Percentiles rank a stretch among this genome's conserved stretches.
Evolutionary conservation across 2,888 invertebrate species (phyloP).

Genomic region (Phymatocera aterrima): DNA sequence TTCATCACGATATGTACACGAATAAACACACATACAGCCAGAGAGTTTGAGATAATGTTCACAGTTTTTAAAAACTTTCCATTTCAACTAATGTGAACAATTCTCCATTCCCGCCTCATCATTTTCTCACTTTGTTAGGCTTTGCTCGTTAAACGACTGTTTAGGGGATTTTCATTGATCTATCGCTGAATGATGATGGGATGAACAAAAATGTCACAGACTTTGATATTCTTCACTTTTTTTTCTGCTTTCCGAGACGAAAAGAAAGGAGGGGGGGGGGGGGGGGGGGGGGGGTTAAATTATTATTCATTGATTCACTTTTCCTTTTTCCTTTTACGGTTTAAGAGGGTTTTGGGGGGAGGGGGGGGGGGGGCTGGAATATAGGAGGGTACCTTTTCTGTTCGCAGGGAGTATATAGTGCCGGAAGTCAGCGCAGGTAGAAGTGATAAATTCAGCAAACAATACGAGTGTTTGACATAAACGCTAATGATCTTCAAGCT

Average conservation of each 20-base stretch:
- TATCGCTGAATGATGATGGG: too few species aligned
- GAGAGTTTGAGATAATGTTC: too few species aligned
- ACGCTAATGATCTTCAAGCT: slow-evolving; percentile 68
- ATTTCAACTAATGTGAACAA: too few species aligned
- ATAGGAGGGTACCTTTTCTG: not conserved
- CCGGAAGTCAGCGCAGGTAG: slow-evolving; percentile 58
- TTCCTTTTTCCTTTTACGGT: not conserved
- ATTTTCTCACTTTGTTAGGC: too few species aligned
- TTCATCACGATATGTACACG: too few species aligned
- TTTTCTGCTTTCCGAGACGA: not conserved
- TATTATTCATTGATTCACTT: not conserved
- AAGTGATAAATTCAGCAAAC: slow-evolving; percentile 63
- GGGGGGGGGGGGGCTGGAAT: not conserved
- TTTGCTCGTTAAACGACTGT: not conserved
- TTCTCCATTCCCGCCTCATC: too few species aligned
- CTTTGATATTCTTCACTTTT: not conserved
- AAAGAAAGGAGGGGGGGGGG: not conserved
- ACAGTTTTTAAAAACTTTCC: too few species aligned
- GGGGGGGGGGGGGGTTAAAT: not conserved
- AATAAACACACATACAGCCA: too few species aligned
- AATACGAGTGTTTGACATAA: slow-evolving; percentile 66
- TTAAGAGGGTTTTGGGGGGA: not conserved
- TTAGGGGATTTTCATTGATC: too few species aligned
- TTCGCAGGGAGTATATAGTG: not conserved
- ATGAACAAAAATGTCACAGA: not conserved